Evolutionary conservation across 2,888 invertebrate species (phyloP), one percentile per base, ranked within the genome.

Genomic region (Noctua janthina): DNA sequence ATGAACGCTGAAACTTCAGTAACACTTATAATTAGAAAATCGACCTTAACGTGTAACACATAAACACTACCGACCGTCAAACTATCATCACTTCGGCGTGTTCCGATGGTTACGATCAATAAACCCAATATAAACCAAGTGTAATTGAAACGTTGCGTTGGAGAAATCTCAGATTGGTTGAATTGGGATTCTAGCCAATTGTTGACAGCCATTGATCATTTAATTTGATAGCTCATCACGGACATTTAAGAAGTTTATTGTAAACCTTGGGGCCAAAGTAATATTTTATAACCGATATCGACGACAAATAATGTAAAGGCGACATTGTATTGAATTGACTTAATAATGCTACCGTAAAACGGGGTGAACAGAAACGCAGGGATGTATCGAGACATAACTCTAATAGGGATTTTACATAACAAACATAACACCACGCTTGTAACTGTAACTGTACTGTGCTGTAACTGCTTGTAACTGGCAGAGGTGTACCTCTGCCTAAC

Each of bases 11-110:
- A 20, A 56, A n/a, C 13, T 77, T 56, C 54, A 74, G 17, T 56
- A 82, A 74, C 5, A 39, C n/a, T 54, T 76, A 76, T 69, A 62
- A 76, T 76, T 69, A 69, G 51, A 83, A 62, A 81, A 69, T 62
- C 62, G 68, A 46, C n/a, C 73, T 76, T 13, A 43, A 73, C 29
- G 1, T 39, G 54, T 69, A 64, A 59, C 51, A 59, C 15, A 39
- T 73, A 82, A 73, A 82, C 43, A 39, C n/a, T 17, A 86, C 83
- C 49, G 68, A n/a, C 74, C 51, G 59, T 85, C 23, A 83, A 79
- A 8, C 70, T 62, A 51, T 76, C 85, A 76, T 6, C 85, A 71
- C 70, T 67, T 23, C 11, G 10, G 15, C 46, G 15, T n/a, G 46
- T 46, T 49, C 2, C 46, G 29, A 68, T 39, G n/a, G 15, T 64